Conservation (phyloP, 2,888 invertebrate genomes). For the Pardosa pseudoannulata region DNA sequence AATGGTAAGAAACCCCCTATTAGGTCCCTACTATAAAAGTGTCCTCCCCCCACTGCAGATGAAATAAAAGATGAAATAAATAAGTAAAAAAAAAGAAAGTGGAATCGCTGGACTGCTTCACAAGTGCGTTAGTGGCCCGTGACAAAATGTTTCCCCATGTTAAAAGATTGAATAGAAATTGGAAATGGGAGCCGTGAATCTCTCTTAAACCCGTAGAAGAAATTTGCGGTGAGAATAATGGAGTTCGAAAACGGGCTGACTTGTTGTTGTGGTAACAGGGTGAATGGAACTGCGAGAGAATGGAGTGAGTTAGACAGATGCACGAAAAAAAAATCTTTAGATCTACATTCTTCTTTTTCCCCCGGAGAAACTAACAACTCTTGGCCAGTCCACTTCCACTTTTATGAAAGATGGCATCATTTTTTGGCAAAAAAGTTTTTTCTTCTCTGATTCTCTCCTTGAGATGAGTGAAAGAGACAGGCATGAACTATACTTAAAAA, state of each 20-base stretch:
- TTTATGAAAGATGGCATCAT: too few relatives aligned
- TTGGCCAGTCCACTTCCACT: too few relatives aligned
- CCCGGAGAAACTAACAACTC: too few relatives aligned
- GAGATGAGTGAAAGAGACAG: too few relatives aligned
- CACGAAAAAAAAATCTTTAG: not conserved
- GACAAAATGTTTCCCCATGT: conserved; percentile 46
- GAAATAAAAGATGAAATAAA: not conserved
- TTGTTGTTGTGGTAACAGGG: not conserved
- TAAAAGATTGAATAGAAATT: conserved; percentile 24
- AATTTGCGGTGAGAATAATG: conserved; percentile 12
- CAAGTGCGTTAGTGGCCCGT: conserved; percentile 59
- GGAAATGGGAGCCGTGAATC: conserved; percentile 63
- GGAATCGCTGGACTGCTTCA: conserved; percentile 26
- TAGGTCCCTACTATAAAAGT: not conserved
- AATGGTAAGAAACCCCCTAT: conserved; percentile 29
- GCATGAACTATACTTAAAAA: too few relatives aligned
- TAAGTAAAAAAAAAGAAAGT: not conserved
- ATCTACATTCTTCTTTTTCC: too few relatives aligned
- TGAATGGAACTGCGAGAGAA: not conserved
- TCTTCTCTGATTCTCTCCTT: too few relatives aligned
- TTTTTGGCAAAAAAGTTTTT: too few relatives aligned
- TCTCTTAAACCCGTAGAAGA: conserved; percentile 30
- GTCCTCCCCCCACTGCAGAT: not conserved
- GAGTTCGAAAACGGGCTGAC: conserved; percentile 15
- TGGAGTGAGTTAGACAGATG: not conserved